A percentile compares a stretch with the other conserved stretches of the same genome.
Evolutionary conservation across 1,140 invertebrate species (phyloP).

Genomic region (Geopemphigus sp.): DNA sequence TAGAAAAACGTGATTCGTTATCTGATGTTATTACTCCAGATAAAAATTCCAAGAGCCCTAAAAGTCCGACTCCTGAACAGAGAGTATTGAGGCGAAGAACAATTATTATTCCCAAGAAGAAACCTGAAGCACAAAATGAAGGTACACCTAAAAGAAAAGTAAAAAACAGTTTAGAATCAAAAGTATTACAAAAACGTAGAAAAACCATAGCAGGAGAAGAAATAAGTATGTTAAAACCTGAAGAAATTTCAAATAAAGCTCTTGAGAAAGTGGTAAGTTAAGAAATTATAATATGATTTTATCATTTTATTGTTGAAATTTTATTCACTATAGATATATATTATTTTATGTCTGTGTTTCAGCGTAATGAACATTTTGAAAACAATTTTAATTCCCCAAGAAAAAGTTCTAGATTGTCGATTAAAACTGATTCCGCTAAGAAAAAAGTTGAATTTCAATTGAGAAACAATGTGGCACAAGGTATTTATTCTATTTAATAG

Average conservation of each 20-base stretch:
- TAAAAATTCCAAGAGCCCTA: conserved; percentile 28
- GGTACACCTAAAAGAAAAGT: conserved; percentile 40
- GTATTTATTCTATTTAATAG: background rate
- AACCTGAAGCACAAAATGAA: conserved; percentile 6
- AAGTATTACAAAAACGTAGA: background rate
- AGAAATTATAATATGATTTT: background rate
- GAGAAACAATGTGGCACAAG: conserved; percentile 35
- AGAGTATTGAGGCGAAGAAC: conserved; percentile 40
- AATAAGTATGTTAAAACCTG: conserved; percentile 30
- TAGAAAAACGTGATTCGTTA: background rate
- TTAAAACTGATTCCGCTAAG: conserved; percentile 42
- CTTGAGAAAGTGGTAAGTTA: conserved; percentile 44
- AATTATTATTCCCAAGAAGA: conserved; percentile 32
- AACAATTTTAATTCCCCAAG: conserved; percentile 13
- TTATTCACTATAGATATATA: background rate
- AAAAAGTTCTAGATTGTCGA: conserved; percentile 39
- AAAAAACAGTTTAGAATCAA: background rate
- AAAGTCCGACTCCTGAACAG: conserved; percentile 39
- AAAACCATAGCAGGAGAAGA: conserved; percentile 34
- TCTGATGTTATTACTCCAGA: conserved; percentile 1
- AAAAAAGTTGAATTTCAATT: conserved; percentile 45
- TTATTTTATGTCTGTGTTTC: conserved; percentile 3
- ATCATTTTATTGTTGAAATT: background rate
- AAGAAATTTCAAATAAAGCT: conserved; percentile 45
- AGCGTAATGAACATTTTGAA: conserved; percentile 35